These are phyloP conservation scores for Epicampocera succincta DNA, from an alignment of 2,888 invertebrate genomes.

Conservation along the genomic window DNA sequence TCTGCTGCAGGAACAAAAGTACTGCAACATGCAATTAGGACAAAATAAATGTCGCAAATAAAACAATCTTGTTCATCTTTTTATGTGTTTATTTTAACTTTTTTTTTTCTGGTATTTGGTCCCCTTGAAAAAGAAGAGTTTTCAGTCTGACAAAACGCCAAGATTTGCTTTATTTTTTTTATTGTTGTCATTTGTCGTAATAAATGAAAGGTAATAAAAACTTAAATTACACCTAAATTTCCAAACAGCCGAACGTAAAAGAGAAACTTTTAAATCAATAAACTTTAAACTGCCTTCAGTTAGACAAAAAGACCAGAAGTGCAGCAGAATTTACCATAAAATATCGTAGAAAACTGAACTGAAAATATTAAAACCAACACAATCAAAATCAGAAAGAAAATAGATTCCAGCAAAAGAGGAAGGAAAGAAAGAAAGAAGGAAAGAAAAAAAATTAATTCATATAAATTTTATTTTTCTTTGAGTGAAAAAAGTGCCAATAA, in stretches of 20 bases:
- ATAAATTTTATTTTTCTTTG: slow-evolving; percentile 47
- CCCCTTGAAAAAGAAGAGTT: slow-evolving; percentile 37
- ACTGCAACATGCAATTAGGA: slow-evolving; percentile 55
- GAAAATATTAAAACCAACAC: slow-evolving; percentile 39
- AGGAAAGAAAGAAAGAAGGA: slow-evolving; percentile 40
- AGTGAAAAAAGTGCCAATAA: slow-evolving; percentile 70
- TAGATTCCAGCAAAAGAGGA: slow-evolving; percentile 37
- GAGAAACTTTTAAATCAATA: slow-evolving; percentile 60
- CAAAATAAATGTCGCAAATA: slow-evolving; percentile 30
- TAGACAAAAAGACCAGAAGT: slow-evolving; percentile 36
- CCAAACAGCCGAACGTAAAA: slow-evolving; percentile 15
- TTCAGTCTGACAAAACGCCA: slow-evolving; percentile 61
- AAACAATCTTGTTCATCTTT: slow-evolving; percentile 10
- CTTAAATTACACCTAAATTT: slow-evolving; percentile 45
- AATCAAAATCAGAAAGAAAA: not conserved
- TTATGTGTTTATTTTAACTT: slow-evolving; percentile 33
- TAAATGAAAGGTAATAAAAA: slow-evolving; percentile 61
- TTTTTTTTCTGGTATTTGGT: slow-evolving; percentile 1
- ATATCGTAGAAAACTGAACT: slow-evolving; percentile 36
- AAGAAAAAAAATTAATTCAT: slow-evolving; percentile 37
- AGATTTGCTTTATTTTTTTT: slow-evolving; percentile 31
- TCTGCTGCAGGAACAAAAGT: slow-evolving; percentile 48
- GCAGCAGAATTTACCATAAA: slow-evolving; percentile 6
- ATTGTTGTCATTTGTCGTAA: slow-evolving; percentile 52
- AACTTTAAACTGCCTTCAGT: slow-evolving; percentile 9